Conservation (phyloP, 2,113 vertebrate genomes). For the Megaceryle maxima region DNA sequence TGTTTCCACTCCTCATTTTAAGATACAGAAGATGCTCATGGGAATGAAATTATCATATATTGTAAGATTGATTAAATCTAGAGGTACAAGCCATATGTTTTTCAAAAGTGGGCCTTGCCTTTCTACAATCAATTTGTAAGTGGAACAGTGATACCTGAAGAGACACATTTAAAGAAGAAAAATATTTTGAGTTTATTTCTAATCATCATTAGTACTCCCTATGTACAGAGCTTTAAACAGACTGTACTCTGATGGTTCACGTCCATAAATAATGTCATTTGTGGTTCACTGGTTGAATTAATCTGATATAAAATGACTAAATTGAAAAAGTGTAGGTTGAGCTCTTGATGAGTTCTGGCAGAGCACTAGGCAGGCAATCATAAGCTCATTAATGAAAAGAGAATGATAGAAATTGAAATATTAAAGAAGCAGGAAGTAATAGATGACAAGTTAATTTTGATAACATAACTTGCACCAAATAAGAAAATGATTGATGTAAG, state of each 20-base stretch:
- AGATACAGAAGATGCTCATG: neutral
- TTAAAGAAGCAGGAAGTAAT: slow-evolving; percentile 1
- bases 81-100: neutral
- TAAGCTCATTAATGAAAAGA: slow-evolving; percentile 37
- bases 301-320: slow-evolving; percentile 56
- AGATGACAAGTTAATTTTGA: slow-evolving; percentile 30
- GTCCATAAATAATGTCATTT: slow-evolving; percentile 57
- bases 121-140: neutral
- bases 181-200: slow-evolving; percentile 11
- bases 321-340: slow-evolving; percentile 49
- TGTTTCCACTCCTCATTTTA: neutral
- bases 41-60: neutral
- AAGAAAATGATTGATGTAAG: slow-evolving; percentile 10
- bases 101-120: neutral
- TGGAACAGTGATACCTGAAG: neutral
- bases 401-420: slow-evolving; percentile 26
- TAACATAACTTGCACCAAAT: neutral
- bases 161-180: neutral
- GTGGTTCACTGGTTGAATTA: slow-evolving; percentile 49
- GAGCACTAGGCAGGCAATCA: slow-evolving; percentile 5
- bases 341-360: slow-evolving; percentile 49
- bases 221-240: slow-evolving; percentile 1
- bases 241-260: neutral
- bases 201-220: neutral
- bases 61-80: neutral